Conservation (phyloP, 2,888 invertebrate genomes). For the Pterobdella sp. region DNA sequence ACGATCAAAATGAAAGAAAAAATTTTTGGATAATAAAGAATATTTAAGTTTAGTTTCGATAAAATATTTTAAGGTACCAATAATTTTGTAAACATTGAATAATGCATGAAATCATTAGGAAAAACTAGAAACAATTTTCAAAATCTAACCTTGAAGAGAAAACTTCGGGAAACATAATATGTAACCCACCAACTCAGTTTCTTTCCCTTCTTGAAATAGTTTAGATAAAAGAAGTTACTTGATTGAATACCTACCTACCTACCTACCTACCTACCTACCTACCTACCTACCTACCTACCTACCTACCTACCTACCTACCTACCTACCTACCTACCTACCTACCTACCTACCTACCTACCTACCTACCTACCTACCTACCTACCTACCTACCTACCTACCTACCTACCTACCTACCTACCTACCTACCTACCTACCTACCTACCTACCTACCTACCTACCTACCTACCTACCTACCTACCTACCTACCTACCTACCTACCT, state of each 20-base stretch:
- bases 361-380: slow-evolving; percentile 19
- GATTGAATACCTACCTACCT: neutral
- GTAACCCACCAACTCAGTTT: too few relatives aligned
- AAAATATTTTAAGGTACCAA: too few relatives aligned
- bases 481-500: neutral
- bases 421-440: slow-evolving; percentile 11
- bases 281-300: slow-evolving; percentile 17
- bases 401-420: slow-evolving; percentile 17
- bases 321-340: slow-evolving; percentile 12
- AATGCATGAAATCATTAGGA: too few relatives aligned
- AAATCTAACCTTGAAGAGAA: too few relatives aligned
- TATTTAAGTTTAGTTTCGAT: too few relatives aligned
- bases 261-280: slow-evolving; percentile 12
- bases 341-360: slow-evolving; percentile 24
- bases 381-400: slow-evolving; percentile 13
- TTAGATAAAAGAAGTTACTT: too few relatives aligned
- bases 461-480: slow-evolving; percentile 19
- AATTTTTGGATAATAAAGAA: too few relatives aligned
- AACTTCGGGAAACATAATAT: too few relatives aligned
- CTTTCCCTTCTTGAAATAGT: too few relatives aligned
- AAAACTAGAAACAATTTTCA: too few relatives aligned
- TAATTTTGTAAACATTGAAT: too few relatives aligned
- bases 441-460: slow-evolving; percentile 7
- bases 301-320: slow-evolving; percentile 19
- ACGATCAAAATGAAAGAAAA: too few relatives aligned